A percentile compares a stretch with the other conserved stretches of the same genome.
Conservation (phyloP, 2,797 vertebrate genomes). For the Pyrrhura leucotis region DNA sequence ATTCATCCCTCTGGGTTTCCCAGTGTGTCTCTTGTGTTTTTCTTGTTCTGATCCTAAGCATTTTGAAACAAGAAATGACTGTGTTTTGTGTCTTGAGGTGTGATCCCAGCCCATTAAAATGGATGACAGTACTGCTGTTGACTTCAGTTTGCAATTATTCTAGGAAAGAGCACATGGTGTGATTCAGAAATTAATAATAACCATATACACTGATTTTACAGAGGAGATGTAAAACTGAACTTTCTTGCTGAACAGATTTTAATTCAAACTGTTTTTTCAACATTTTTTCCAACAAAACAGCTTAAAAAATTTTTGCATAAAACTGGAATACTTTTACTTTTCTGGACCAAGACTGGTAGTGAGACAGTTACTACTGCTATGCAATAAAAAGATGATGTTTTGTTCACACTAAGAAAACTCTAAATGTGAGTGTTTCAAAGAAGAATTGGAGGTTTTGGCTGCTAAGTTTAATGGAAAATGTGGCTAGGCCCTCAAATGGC, state of each 20-base stretch:
- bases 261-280: not conserved
- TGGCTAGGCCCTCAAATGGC: not conserved
- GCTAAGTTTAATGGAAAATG: not conserved
- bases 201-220: constrained; percentile 30
- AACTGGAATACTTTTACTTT: constrained; percentile 27
- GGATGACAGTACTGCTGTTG: constrained; percentile 50
- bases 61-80: constrained; percentile 56
- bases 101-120: constrained; percentile 67
- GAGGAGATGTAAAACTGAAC: not conserved
- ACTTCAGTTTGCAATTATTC: constrained; percentile 50
- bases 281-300: not conserved
- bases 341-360: not conserved
- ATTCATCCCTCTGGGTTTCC: constrained; percentile 62
- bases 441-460: not conserved
- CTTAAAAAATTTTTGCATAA: not conserved
- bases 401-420: not conserved
- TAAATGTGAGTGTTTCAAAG: not conserved
- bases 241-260: constrained; percentile 2
- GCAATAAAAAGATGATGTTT: not conserved
- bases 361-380: not conserved
- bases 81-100: constrained; percentile 57
- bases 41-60: constrained; percentile 62
- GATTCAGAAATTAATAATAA: constrained; percentile 64
- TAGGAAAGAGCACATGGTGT: constrained; percentile 42
- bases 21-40: constrained; percentile 58